These are phyloP conservation scores for Drosophila anomalata DNA, from an alignment of 2,888 invertebrate species.

Conservation along the genomic window DNA sequence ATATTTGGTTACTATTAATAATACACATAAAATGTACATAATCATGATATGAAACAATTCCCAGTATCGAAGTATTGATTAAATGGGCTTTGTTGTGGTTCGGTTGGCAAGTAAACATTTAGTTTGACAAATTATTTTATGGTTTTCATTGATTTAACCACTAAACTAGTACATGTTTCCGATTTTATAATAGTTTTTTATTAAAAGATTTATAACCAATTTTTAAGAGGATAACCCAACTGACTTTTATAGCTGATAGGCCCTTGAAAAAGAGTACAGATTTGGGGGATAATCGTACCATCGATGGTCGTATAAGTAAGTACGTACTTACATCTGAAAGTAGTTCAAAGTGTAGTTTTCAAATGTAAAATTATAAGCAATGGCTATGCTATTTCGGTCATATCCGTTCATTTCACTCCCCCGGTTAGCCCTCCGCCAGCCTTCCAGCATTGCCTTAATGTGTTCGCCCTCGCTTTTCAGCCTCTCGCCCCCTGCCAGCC, in stretches of 20 bases:
- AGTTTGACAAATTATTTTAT: constrained; percentile 12
- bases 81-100: not conserved
- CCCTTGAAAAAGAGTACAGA: constrained; percentile 12
- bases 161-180: not conserved
- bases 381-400: constrained; percentile 72
- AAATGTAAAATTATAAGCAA: constrained; percentile 72
- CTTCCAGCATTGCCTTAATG: constrained; percentile 4
- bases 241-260: not conserved
- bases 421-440: no score
- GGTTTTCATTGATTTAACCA: not conserved
- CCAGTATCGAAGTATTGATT: constrained; percentile 7
- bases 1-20: constrained; percentile 26
- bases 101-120: not conserved
- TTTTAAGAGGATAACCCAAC: not conserved
- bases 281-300: constrained; percentile 28
- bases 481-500: constrained; percentile 1
- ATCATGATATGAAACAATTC: not conserved
- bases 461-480: constrained; percentile 3
- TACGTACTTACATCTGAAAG: constrained; percentile 53
- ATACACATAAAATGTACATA: constrained; percentile 12
- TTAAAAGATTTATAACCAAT: no score
- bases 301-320: constrained; percentile 40
- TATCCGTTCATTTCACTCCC: constrained; percentile 52
- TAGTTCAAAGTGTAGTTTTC: constrained; percentile 62
- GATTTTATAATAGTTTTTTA: not conserved